These are phyloP conservation scores for Acyrthosiphon pisum DNA, from an alignment of 1,140 invertebrate genomes.

Conservation along the genomic window DNA sequence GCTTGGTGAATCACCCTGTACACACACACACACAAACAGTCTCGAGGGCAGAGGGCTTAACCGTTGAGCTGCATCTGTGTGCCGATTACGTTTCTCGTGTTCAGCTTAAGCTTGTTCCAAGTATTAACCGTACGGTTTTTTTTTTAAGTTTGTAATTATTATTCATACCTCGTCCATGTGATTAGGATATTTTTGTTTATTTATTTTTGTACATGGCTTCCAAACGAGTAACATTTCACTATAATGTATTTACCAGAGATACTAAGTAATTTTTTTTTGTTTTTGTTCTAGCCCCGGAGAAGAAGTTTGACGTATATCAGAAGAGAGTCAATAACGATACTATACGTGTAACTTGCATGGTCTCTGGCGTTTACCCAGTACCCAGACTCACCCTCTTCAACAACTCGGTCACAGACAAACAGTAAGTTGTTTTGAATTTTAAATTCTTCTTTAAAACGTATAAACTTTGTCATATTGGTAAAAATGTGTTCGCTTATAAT, in stretches of 20 bases:
- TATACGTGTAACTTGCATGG: conserved; percentile 67
- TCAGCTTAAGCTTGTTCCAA: conserved; percentile 3
- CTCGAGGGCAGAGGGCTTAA: not conserved
- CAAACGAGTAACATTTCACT: not conserved
- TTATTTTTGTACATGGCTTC: not conserved
- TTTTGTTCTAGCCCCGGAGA: conserved; percentile 66
- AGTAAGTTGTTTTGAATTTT: conserved; percentile 24
- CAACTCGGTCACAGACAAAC: conserved; percentile 57
- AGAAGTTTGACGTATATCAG: conserved; percentile 65
- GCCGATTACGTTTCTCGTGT: conserved; percentile 29
- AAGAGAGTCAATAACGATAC: conserved; percentile 64
- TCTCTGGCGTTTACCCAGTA: conserved; percentile 67
- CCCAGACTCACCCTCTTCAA: conserved; percentile 66
- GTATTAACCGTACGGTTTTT: conserved; percentile 14
- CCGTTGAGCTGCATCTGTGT: not conserved
- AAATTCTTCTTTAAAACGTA: conserved; percentile 1
- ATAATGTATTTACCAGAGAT: not conserved
- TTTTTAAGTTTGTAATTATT: conserved; percentile 44
- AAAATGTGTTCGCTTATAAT: not conserved
- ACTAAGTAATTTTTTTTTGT: not conserved
- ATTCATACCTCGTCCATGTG: conserved; percentile 41
- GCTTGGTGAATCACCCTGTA: not conserved
- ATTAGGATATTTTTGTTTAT: conserved; percentile 45
- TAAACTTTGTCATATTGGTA: not conserved
- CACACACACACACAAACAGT: not conserved